Percentiles rank a stretch among this genome's conserved stretches.
These are phyloP conservation scores for Conopomorpha cramerella DNA, from an alignment of 1,140 invertebrate genomes.

Conservation along the genomic window DNA sequence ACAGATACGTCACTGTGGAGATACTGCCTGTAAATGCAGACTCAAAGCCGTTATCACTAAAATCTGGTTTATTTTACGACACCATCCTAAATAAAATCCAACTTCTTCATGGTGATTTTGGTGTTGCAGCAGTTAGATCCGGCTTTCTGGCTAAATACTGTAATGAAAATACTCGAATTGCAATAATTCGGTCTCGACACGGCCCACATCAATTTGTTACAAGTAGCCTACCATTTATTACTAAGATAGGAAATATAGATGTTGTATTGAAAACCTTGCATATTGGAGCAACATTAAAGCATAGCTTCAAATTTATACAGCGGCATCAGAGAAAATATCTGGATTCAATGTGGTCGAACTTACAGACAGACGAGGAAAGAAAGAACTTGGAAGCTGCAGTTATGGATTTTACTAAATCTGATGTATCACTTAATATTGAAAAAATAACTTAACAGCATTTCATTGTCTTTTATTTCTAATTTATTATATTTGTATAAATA, in stretches of 20 bases:
- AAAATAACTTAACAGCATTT: constrained; percentile 17
- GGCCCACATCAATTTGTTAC: constrained; percentile 73
- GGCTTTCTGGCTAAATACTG: constrained; percentile 79
- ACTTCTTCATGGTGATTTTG: constrained; percentile 74
- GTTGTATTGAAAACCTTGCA: constrained; percentile 70
- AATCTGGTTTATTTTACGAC: constrained; percentile 60
- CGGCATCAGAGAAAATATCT: constrained; percentile 67
- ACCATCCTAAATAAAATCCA: constrained; percentile 67
- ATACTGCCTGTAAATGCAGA: constrained; percentile 48
- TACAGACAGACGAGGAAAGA: constrained; percentile 63
- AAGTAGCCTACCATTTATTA: constrained; percentile 69
- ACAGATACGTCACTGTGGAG: constrained; percentile 69
- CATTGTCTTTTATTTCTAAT: background rate
- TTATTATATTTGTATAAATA: constrained; percentile 1
- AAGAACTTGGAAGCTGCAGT: constrained; percentile 57
- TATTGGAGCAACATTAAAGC: constrained; percentile 75
- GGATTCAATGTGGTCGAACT: constrained; percentile 55
- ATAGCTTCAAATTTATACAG: constrained; percentile 75
- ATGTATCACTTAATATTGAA: constrained; percentile 40
- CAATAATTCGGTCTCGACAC: constrained; percentile 70
- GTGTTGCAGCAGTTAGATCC: constrained; percentile 66
- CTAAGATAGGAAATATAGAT: constrained; percentile 63
- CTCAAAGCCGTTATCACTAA: constrained; percentile 62
- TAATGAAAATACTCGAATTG: constrained; percentile 74
- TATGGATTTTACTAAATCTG: constrained; percentile 54